phyloP scores from a whole-genome alignment of 2,113 vertebrate species.

The Nematolebias whitei region DNA sequence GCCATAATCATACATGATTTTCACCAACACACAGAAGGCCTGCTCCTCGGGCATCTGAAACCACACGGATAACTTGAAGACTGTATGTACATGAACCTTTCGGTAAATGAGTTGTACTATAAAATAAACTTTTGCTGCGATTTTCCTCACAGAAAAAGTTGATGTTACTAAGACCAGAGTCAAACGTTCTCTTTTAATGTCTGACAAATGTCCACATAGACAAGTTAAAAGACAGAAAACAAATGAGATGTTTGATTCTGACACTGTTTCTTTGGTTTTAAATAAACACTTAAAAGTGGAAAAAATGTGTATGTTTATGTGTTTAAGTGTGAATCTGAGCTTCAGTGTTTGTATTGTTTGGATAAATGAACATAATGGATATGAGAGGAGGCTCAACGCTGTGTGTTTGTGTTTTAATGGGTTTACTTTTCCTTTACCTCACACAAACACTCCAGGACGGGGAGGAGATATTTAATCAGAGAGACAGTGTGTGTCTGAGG shows the following conservation, averaged over 20 bases:
- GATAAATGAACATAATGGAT: too few relatives aligned
- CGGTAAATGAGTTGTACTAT: too few relatives aligned
- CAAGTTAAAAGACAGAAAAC: too few relatives aligned
- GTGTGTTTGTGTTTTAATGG: conserved; percentile 3
- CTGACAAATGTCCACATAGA: too few relatives aligned
- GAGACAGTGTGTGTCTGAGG: conserved; percentile 67
- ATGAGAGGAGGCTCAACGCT: conserved; percentile 13
- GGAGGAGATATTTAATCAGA: conserved; percentile 69
- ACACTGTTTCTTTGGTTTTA: background rate
- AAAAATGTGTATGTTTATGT: background rate
- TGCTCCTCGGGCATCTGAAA: conserved; percentile 98
- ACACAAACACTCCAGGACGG: background rate
- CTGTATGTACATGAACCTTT: too few relatives aligned
- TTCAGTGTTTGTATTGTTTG: conserved; percentile 7
- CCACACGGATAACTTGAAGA: conserved; percentile 11
- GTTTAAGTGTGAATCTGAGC: background rate
- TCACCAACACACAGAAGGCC: conserved; percentile 96
- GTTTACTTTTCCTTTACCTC: conserved; percentile 17
- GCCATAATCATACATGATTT: conserved; percentile 96
- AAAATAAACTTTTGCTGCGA: too few relatives aligned
- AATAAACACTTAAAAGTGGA: background rate
- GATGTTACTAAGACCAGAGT: too few relatives aligned
- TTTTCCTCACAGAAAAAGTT: too few relatives aligned
- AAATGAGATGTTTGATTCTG: background rate
- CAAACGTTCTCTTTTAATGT: too few relatives aligned